These are phyloP conservation scores for Gryllus longicercus DNA, from an alignment of 2,888 invertebrate genomes.

Conservation along the genomic window DNA sequence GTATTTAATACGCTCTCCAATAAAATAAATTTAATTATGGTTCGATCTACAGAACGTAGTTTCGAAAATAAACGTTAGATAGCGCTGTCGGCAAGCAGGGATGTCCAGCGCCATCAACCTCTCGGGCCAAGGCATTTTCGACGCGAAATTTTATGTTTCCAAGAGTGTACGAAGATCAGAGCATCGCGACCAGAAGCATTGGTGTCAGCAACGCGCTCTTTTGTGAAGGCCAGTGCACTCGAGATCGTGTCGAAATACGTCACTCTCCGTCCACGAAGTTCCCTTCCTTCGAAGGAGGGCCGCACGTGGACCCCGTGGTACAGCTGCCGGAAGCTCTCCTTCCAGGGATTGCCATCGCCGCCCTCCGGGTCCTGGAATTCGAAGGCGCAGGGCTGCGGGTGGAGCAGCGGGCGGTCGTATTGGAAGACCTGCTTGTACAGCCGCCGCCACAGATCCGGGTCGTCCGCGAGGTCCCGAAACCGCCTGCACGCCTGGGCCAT, in stretches of 20 bases:
- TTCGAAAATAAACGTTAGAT: too few species aligned
- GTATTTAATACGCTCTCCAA: too few species aligned
- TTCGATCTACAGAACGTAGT: too few species aligned
- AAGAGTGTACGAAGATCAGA: too few species aligned
- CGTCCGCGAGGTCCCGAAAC: constrained; percentile 87
- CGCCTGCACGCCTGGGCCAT: constrained; percentile 46
- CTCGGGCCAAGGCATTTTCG: too few species aligned
- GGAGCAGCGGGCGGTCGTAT: constrained; percentile 91
- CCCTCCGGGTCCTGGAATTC: constrained; percentile 89
- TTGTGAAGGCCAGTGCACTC: too few species aligned
- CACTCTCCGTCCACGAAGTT: constrained; percentile 66
- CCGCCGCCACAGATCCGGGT: constrained; percentile 90
- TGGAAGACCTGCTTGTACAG: constrained; percentile 94
- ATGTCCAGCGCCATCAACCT: too few species aligned
- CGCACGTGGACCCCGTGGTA: constrained; percentile 91
- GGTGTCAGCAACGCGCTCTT: too few species aligned
- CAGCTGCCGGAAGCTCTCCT: constrained; percentile 93
- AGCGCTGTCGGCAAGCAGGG: too few species aligned
- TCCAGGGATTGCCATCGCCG: constrained; percentile 94
- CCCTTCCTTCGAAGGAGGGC: constrained; percentile 72
- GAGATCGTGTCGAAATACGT: constrained; percentile 61
- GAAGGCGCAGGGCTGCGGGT: constrained; percentile 84
- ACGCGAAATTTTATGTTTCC: too few species aligned
- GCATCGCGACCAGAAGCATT: too few species aligned
- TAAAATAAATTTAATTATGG: too few species aligned